These are phyloP conservation scores for Picus viridis DNA, from an alignment of 2,797 vertebrate genomes.

Conservation along the genomic window DNA sequence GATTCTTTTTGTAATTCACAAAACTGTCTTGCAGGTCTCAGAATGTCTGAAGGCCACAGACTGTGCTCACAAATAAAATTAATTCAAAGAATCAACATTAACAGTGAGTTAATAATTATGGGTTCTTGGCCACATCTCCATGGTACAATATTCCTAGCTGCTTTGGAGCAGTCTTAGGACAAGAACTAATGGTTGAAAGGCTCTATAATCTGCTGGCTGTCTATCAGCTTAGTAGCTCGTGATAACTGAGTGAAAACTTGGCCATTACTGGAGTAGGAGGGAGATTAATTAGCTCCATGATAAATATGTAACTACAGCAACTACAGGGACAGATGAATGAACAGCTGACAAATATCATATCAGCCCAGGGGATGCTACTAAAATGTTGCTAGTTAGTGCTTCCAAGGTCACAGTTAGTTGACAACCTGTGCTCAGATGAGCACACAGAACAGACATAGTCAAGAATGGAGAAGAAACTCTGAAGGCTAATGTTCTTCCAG, in stretches of 20 bases:
- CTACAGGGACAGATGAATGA: not conserved
- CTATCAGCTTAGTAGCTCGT: rapidly evolving
- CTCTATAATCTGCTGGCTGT: not conserved
- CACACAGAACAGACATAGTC: not conserved
- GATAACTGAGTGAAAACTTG: not conserved
- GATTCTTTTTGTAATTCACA: not conserved
- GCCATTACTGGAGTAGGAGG: not conserved
- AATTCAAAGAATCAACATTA: conserved; percentile 25
- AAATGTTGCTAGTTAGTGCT: not conserved
- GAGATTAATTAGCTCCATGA: not conserved
- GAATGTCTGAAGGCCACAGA: not conserved
- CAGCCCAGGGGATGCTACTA: not conserved
- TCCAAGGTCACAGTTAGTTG: not conserved
- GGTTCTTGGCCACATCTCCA: not conserved
- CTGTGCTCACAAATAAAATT: not conserved
- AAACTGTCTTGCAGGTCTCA: not conserved
- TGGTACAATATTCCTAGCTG: not conserved
- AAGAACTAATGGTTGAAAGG: not conserved
- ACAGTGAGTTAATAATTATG: not conserved
- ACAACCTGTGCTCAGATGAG: not conserved
- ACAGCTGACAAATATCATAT: not conserved
- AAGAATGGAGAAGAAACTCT: not conserved
- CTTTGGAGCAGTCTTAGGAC: not conserved
- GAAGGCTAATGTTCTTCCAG: not conserved
- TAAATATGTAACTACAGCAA: not conserved